Evolutionary conservation across 2,888 invertebrate species (phyloP), one percentile per base, ranked within the genome.

Genomic region (Brenthis daphne): DNA sequence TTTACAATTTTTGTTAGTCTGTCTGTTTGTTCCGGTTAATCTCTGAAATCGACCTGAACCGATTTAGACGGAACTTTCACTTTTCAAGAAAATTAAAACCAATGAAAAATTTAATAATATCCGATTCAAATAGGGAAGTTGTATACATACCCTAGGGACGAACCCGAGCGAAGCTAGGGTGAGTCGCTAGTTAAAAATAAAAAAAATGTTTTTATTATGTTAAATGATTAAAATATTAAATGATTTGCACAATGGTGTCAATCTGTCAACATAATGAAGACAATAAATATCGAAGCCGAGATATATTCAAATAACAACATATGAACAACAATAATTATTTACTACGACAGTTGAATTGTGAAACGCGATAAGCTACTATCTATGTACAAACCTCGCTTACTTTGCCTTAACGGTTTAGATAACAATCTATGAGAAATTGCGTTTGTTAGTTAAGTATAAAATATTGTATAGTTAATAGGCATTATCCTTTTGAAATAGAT

Each of bases 281-380:
- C 53, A 64, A 57, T 53, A 63, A 57, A 64, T 64, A 53, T 43
- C 29, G 43, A 57, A 53, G n/a, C 70, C 68, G 60, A 50, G 61
- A 61, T 68, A 73, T 68, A 70, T 73, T 67, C 65, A 70, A 70
- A 70, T 68, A 68, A 60, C 56, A 70, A 54, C 68, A 69, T 72
- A 69, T 67, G 56, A 67, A 69, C 60, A 71, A 65, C 57, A 51
- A 70, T 68, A 66, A 73, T 73, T 71, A 72, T 72, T 72, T 72
- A 72, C 70, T 65, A 57, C 66, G 70, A 73, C 73, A 68, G 68
- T 67, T 73, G 73, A 71, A 73, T 73, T 73, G 71, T 67, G 65
- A 67, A 73, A 69, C 65, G 61, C 71, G 73, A 73, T 73, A 73
- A 73, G 68, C 65, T 68, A 64, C 67, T 72, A 73, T 73, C 73